Conservation (phyloP, 2,888 invertebrate species). For the Teinopalpus imperialis region DNA sequence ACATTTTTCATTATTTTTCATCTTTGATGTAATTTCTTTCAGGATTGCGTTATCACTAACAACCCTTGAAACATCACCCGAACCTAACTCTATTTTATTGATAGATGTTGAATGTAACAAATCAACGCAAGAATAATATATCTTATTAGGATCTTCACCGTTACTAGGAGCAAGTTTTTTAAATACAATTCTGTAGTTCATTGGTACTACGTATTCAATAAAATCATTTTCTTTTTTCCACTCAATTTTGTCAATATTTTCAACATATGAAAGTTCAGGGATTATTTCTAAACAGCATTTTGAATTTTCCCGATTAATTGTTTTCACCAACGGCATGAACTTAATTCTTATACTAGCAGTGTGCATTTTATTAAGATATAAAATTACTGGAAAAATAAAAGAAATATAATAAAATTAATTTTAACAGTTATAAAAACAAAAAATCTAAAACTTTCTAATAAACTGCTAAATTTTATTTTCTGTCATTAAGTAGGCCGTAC, state of each 20-base stretch:
- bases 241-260: constrained; percentile 59
- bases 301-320: constrained; percentile 40
- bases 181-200: constrained; percentile 62
- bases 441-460: too few relatives aligned
- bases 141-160: constrained; percentile 37
- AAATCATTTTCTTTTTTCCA: constrained; percentile 49
- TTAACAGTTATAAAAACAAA: too few relatives aligned
- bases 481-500: too few relatives aligned
- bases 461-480: too few relatives aligned
- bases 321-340: constrained; percentile 55
- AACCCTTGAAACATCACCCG: constrained; percentile 47
- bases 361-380: too few relatives aligned
- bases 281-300: constrained; percentile 62
- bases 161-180: constrained; percentile 40
- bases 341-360: constrained; percentile 55
- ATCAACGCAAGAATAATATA: constrained; percentile 69
- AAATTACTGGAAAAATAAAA: too few relatives aligned
- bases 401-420: constrained; percentile 25
- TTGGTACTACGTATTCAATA: constrained; percentile 61
- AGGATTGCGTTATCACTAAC: constrained; percentile 54
- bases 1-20: constrained; percentile 27
- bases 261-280: constrained; percentile 54
- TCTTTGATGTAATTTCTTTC: constrained; percentile 33
- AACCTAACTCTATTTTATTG: constrained; percentile 37
- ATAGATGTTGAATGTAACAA: constrained; percentile 31